Evolutionary conservation across 2,113 vertebrate genomes (phyloP).

Genomic region (Plectropomus leopardus): DNA sequence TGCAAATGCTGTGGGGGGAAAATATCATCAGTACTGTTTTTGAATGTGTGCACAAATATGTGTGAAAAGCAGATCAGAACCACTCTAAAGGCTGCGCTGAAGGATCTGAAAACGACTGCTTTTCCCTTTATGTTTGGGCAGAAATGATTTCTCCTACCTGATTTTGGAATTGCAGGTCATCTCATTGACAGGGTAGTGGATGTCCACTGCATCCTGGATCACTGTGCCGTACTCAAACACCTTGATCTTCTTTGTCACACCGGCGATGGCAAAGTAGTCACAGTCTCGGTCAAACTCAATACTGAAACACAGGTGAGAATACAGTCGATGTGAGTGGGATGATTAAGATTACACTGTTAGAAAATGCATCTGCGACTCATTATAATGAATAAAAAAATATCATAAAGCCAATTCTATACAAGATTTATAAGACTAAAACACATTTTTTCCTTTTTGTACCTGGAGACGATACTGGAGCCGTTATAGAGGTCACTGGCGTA

Average conservation of each 20-base stretch:
- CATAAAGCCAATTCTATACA: background rate
- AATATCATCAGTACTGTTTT: too few species aligned
- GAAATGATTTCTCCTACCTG: slow-evolving; percentile 85
- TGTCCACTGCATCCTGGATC: slow-evolving; percentile 99
- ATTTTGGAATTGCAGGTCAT: slow-evolving; percentile 99
- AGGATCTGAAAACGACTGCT: background rate
- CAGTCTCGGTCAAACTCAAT: slow-evolving; percentile 99
- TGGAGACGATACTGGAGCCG: slow-evolving; percentile 98
- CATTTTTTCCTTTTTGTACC: slow-evolving; percentile 83
- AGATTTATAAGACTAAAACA: too few species aligned
- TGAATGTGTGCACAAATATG: background rate
- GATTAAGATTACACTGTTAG: background rate
- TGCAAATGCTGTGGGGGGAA: too few species aligned
- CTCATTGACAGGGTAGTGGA: slow-evolving; percentile 99
- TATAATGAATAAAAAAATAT: background rate
- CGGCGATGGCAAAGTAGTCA: slow-evolving; percentile 99
- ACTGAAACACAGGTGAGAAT: slow-evolving; percentile 77
- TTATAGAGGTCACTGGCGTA: slow-evolving; percentile 99
- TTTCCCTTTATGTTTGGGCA: too few species aligned
- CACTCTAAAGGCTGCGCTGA: background rate
- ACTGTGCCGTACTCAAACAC: slow-evolving; percentile 99
- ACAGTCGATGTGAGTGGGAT: background rate
- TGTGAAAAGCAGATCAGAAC: background rate
- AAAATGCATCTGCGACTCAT: background rate
- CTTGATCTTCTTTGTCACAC: slow-evolving; percentile 99